Conservation (phyloP, 2,797 vertebrate species). For the Pogoniulus pusillus region DNA sequence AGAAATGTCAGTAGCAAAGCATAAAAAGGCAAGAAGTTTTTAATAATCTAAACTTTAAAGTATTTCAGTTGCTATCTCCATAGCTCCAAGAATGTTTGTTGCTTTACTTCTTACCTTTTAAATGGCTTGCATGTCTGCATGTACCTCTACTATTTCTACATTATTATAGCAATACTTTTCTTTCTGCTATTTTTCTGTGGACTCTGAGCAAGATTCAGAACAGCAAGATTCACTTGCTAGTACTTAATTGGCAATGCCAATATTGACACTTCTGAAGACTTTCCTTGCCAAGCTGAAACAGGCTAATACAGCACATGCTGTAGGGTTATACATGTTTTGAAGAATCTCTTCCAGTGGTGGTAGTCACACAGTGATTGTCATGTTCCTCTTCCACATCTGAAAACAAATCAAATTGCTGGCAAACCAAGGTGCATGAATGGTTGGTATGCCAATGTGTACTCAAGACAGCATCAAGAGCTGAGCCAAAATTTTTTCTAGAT, state of each 20-base stretch:
- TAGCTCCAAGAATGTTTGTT: background rate
- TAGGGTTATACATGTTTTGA: background rate
- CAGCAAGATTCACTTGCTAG: no score
- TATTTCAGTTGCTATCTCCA: background rate
- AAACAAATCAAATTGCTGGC: background rate
- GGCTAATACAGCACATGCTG: background rate
- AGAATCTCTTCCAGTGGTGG: background rate
- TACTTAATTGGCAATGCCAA: background rate
- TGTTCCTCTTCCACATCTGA: background rate
- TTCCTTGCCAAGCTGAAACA: background rate
- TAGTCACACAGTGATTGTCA: background rate
- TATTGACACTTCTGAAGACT: background rate
- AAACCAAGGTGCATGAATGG: accelerated
- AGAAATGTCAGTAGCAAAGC: background rate
- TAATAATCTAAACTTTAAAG: no score
- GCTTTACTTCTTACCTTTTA: background rate
- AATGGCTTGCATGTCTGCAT: background rate
- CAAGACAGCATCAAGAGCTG: background rate
- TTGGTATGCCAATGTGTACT: background rate
- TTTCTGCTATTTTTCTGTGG: background rate
- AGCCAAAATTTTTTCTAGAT: background rate
- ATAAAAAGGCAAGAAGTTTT: background rate
- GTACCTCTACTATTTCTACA: background rate
- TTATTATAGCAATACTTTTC: background rate
- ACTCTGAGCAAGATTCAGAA: no score